Evolutionary conservation across 1,140 invertebrate species (phyloP), one percentile per base, ranked within the genome.

Genomic region (Papilio polytes): DNA sequence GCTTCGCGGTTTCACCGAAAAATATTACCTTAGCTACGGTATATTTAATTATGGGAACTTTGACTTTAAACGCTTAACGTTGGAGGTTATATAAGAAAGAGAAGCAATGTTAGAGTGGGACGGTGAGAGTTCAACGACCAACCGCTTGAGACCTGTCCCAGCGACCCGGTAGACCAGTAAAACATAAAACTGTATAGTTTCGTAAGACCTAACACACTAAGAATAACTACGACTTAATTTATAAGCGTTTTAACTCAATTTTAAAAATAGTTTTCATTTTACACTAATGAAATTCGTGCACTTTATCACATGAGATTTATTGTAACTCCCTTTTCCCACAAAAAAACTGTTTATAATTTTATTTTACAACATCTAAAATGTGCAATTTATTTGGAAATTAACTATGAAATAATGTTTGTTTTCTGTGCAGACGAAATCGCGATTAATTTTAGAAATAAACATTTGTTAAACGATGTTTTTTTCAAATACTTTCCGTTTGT

Each of bases 81-180:
- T 44, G 80, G 80, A 81, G 80, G 81, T 83, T 83, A 81, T 48
- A 63, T 20, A 48, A 74, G 80, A 84, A 81, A 44, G 81, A 84
- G 81, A 72, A 80, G 82, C 83, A 83, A 59, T 78, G 78, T 83
- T 85, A 85, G 84, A 87, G 48, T 56, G 78, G 81, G 81, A 84
- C 48, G 80, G 81, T 74, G 22, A 73, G 78, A 77, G 86, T 83
- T 86, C 81, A 85, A 83, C 78, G 83, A 86, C 80, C 87, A 78
- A 59, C 77, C 31, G 51, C 13, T 13, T 78, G 74, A 63, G 82
- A 85, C 85, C 88, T 86, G 89, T 87, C 83, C 63, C 83, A 84
- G 85, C 84, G 84, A 81, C 85, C 86, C 85, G 86, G 86, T 88
- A 80, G 85, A 88, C 84, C 81, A 85, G 63, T 90, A 88, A 90